Percentiles rank a stretch among this genome's conserved stretches.
Evolutionary conservation across 2,113 vertebrate genomes (phyloP).

Genomic region (Clarias batrachus): DNA sequence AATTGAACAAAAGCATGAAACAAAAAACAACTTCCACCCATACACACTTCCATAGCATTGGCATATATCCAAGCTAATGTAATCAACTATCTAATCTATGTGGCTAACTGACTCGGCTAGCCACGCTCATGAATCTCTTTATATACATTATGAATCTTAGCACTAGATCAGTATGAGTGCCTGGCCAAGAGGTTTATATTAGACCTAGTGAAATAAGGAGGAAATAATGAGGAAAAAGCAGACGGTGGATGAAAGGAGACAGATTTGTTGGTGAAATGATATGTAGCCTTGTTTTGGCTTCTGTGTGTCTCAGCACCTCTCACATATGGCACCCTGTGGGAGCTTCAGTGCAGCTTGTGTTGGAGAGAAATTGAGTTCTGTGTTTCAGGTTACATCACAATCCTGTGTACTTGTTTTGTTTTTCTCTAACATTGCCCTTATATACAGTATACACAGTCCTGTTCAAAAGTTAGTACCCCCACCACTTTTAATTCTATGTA

Average conservation of each 20-base stretch:
- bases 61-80: neutral
- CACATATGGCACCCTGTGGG: conserved; percentile 40
- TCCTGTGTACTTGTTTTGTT: conserved; percentile 5
- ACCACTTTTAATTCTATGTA: neutral
- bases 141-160: neutral
- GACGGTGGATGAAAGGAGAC: conserved; percentile 3
- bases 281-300: conserved; percentile 40
- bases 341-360: conserved; percentile 14
- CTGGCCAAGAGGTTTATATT: conserved; percentile 6
- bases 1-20: neutral
- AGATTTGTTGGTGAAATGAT: conserved; percentile 37
- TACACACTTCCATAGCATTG: neutral
- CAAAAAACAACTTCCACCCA: neutral
- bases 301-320: conserved; percentile 18
- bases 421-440: conserved; percentile 1
- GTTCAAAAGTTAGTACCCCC: too few species aligned
- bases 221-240: conserved; percentile 1
- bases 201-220: neutral
- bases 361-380: conserved; percentile 13
- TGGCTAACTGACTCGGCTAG: neutral
- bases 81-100: neutral
- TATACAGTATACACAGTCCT: neutral
- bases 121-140: neutral
- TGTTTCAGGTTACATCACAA: neutral
- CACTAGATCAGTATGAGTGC: neutral